A percentile compares a stretch with the other conserved stretches of the same genome.
These are phyloP conservation scores for Iphiclides podalirius DNA, from an alignment of 2,888 invertebrate species.

Conservation along the genomic window DNA sequence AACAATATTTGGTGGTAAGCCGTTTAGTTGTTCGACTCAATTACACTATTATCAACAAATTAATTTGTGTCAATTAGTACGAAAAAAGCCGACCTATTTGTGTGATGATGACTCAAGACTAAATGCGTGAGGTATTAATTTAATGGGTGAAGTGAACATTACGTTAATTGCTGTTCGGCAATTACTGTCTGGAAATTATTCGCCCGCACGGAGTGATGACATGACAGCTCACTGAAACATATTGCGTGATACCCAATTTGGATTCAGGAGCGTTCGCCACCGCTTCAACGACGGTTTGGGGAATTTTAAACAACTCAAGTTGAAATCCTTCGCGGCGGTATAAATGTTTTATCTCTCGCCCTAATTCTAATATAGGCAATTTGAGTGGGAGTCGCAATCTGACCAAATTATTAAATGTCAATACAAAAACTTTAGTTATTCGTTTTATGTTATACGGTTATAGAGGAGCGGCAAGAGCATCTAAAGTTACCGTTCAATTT, in stretches of 20 bases:
- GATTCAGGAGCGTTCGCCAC: constrained; percentile 32
- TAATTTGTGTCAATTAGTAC: constrained; percentile 1
- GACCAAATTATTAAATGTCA: too few relatives aligned
- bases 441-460: too few relatives aligned
- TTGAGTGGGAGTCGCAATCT: too few relatives aligned
- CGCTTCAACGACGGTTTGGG: constrained; percentile 33
- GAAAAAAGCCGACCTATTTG: constrained; percentile 13
- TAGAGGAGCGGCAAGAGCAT: too few relatives aligned
- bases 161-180: constrained; percentile 34
- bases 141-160: constrained; percentile 23
- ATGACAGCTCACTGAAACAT: constrained; percentile 27
- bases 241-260: constrained; percentile 37
- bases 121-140: constrained; percentile 18
- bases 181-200: constrained; percentile 33
- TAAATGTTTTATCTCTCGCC: too few relatives aligned
- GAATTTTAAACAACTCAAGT: constrained; percentile 44
- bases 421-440: too few relatives aligned
- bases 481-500: too few relatives aligned
- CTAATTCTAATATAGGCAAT: too few relatives aligned
- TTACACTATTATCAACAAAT: too few relatives aligned
- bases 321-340: too few relatives aligned
- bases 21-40: too few relatives aligned
- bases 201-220: constrained; percentile 30
- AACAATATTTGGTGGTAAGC: too few relatives aligned
- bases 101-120: constrained; percentile 2